phyloP scores from a whole-genome alignment of 1,140 invertebrate genomes.

The Drosophila willistoni region DNA sequence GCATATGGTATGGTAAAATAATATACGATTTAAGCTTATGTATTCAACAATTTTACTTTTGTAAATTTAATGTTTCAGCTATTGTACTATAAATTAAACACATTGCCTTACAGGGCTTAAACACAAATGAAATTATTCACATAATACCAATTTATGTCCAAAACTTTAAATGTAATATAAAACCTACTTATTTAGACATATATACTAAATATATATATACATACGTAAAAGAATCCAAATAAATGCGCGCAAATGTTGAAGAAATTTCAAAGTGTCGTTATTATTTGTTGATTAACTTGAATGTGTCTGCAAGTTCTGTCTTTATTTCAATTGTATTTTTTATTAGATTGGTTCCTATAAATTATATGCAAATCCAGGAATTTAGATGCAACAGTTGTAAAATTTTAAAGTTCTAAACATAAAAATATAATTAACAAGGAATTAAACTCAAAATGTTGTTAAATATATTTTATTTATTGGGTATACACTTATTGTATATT shows the following conservation, averaged over 20 bases:
- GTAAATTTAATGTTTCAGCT: conserved; percentile 68
- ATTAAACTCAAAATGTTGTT: too few relatives aligned
- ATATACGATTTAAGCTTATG: conserved; percentile 37
- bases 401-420: too few relatives aligned
- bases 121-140: conserved; percentile 12
- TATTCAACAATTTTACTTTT: conserved; percentile 44
- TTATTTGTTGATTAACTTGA: too few relatives aligned
- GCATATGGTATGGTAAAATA: conserved; percentile 82
- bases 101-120: neutral
- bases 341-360: too few relatives aligned
- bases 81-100: conserved; percentile 55
- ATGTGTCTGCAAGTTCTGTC: too few relatives aligned
- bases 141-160: conserved; percentile 27
- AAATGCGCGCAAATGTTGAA: conserved; percentile 55
- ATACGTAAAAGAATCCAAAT: conserved; percentile 39
- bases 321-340: too few relatives aligned
- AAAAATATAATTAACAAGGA: too few relatives aligned
- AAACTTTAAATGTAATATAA: conserved; percentile 56
- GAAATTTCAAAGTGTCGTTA: neutral
- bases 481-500: too few relatives aligned
- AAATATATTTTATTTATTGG: too few relatives aligned
- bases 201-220: conserved; percentile 27
- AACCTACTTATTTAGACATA: conserved; percentile 43
- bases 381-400: too few relatives aligned
- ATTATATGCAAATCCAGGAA: too few relatives aligned